Evolutionary conservation across 2,113 vertebrate species (phyloP).

Genomic region (Phylloscopus trochilus): DNA sequence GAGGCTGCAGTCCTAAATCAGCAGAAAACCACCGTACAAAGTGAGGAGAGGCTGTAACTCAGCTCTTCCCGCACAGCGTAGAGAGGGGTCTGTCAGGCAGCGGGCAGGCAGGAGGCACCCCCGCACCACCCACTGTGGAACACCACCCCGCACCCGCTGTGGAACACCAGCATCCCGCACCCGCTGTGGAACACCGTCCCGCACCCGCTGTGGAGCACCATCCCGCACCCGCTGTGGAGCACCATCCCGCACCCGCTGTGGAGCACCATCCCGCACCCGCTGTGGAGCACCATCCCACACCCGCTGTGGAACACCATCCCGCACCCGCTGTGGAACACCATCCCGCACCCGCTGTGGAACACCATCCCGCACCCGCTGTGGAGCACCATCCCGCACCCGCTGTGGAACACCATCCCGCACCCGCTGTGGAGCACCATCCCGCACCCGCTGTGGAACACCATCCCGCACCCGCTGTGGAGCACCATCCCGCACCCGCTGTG

Average conservation of each 20-base stretch:
- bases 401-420: not conserved
- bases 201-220: fast-evolving
- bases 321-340: fast-evolving
- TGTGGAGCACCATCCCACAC: fast-evolving
- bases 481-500: no score
- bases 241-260: fast-evolving
- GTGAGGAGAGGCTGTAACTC: not conserved
- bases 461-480: no score
- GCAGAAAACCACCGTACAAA: not conserved
- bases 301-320: fast-evolving
- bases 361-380: not conserved
- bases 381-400: no score
- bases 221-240: no score
- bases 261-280: no score
- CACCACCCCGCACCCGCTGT: not conserved
- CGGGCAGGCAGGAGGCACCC: fast-evolving
- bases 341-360: no score
- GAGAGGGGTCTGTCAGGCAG: not conserved
- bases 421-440: no score
- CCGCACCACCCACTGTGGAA: fast-evolving
- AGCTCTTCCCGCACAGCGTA: fast-evolving
- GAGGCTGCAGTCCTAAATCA: not conserved
- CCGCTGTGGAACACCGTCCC: fast-evolving
- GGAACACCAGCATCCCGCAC: no score
- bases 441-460: fast-evolving